phyloP scores from a whole-genome alignment of 2,888 invertebrate genomes.

The Brachyopa scutellaris region DNA sequence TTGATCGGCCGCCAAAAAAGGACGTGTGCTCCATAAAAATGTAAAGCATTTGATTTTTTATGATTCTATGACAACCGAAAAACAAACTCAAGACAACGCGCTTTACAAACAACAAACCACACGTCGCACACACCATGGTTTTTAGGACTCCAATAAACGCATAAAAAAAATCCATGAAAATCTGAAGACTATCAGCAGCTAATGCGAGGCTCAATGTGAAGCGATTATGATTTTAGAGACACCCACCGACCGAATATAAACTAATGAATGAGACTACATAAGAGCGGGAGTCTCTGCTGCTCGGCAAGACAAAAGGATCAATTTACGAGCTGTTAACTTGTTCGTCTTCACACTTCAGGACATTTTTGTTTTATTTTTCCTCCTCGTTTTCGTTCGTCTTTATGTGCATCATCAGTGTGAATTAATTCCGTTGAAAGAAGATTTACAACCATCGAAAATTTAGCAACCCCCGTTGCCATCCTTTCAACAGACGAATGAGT shows the following conservation, averaged over 20 bases:
- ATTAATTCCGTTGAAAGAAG: conserved; percentile 56
- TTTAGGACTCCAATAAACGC: conserved; percentile 60
- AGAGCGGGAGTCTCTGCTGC: not conserved
- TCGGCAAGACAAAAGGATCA: conserved; percentile 44
- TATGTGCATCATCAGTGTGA: conserved; percentile 52
- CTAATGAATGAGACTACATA: conserved; percentile 32
- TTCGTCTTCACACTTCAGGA: conserved; percentile 65
- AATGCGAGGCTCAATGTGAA: conserved; percentile 38
- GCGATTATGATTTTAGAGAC: conserved; percentile 33
- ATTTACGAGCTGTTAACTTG: conserved; percentile 66
- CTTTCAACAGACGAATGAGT: conserved; percentile 35
- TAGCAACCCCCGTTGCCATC: conserved; percentile 40
- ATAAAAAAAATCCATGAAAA: conserved; percentile 38
- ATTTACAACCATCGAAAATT: conserved; percentile 68
- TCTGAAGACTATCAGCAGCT: conserved; percentile 16
- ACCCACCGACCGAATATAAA: not conserved
- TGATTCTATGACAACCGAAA: conserved; percentile 10
- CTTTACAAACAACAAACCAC: conserved; percentile 36
- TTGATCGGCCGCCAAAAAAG: conserved; percentile 27
- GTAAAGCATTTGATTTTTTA: not conserved
- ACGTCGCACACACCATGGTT: conserved; percentile 41
- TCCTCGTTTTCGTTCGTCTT: conserved; percentile 22
- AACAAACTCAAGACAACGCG: conserved; percentile 25
- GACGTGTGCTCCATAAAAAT: conserved; percentile 38
- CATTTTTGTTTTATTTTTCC: conserved; percentile 16